These are phyloP conservation scores for Scolopax bukidnonensis DNA, from an alignment of 2,797 vertebrate species.

Conservation along the genomic window DNA sequence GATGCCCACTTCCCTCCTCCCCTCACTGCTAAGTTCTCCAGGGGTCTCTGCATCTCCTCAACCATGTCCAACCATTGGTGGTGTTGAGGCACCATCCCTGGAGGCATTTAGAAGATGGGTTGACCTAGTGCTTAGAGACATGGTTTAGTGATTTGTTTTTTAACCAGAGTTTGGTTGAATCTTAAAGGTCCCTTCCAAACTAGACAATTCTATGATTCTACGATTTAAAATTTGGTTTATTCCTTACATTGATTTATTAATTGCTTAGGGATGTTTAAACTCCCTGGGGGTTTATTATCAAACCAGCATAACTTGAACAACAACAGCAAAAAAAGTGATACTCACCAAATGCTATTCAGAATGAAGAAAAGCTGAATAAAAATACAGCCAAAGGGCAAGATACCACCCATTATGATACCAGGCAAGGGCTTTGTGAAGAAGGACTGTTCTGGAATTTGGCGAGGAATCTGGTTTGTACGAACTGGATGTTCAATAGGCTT, in stretches of 20 bases:
- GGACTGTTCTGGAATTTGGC: constrained; percentile 87
- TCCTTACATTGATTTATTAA: background rate
- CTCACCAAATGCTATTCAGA: constrained; percentile 93
- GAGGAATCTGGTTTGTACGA: constrained; percentile 88
- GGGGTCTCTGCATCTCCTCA: background rate
- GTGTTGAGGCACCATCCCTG: too few species aligned
- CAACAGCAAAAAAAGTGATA: background rate
- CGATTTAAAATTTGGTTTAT: background rate
- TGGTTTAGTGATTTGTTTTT: too few species aligned
- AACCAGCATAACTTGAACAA: background rate
- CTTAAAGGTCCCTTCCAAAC: too few species aligned
- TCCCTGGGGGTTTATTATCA: background rate
- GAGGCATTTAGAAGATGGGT: too few species aligned
- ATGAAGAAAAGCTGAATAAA: constrained; percentile 96
- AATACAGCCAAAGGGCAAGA: constrained; percentile 92
- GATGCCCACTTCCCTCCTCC: background rate
- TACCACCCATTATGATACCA: constrained; percentile 89
- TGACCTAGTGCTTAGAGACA: too few species aligned
- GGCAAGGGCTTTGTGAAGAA: constrained; percentile 89
- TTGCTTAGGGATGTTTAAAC: background rate
- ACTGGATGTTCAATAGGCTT: constrained; percentile 89
- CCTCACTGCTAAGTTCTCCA: background rate
- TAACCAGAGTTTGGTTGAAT: too few species aligned
- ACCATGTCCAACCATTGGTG: background rate
- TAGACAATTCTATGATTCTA: too few species aligned